Percentiles rank a stretch among this genome's conserved stretches.
Evolutionary conservation across 1,140 invertebrate species (phyloP).

Genomic region (Drosophila dunni): DNA sequence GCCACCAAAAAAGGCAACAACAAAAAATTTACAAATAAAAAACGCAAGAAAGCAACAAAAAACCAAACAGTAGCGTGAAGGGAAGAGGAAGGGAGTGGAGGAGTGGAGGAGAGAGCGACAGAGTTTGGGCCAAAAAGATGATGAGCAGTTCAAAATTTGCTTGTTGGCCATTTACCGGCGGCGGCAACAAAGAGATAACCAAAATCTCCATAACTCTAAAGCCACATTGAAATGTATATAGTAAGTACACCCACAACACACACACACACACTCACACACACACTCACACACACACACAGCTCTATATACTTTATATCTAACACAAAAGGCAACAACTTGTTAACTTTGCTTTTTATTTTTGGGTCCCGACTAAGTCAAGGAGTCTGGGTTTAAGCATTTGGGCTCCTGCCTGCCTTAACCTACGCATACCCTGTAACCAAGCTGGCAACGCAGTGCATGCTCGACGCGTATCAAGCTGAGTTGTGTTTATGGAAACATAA

Average conservation of each 20-base stretch:
- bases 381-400: slow-evolving; percentile 19
- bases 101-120: background rate
- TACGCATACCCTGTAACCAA: slow-evolving; percentile 24
- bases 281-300: background rate
- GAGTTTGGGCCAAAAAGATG: slow-evolving; percentile 29
- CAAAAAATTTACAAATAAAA: slow-evolving; percentile 9
- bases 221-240: slow-evolving; percentile 43
- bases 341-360: slow-evolving; percentile 80
- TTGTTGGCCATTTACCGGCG: slow-evolving; percentile 50
- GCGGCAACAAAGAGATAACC: slow-evolving; percentile 38
- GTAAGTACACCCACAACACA: slow-evolving; percentile 15
- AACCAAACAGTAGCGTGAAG: slow-evolving; percentile 13
- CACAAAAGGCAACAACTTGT: slow-evolving; percentile 69
- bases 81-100: background rate
- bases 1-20: slow-evolving; percentile 22
- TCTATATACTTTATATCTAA: slow-evolving; percentile 31
- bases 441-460: background rate
- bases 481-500: too few relatives aligned
- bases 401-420: slow-evolving; percentile 14
- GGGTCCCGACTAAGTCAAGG: slow-evolving; percentile 15
- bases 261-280: slow-evolving; percentile 12
- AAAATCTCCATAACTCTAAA: slow-evolving; percentile 48
- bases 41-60: slow-evolving; percentile 9
- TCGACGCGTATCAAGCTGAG: background rate
- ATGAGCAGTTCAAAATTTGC: slow-evolving; percentile 72